A percentile compares a stretch with the other conserved stretches of the same genome.
Evolutionary conservation across 1,140 invertebrate species (phyloP).

Genomic region (Phocides pigmalion): DNA sequence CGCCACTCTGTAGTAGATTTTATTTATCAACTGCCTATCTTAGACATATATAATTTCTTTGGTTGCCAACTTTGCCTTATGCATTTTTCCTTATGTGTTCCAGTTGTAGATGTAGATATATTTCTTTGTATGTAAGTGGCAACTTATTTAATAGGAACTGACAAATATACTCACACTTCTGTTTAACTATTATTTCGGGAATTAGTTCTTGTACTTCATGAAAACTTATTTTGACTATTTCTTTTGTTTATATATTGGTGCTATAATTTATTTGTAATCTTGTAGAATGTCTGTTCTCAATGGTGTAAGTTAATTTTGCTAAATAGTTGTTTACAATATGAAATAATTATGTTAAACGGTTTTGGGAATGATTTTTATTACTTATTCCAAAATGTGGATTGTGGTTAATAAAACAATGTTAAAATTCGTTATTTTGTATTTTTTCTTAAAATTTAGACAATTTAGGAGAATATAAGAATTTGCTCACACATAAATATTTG

Average conservation of each 20-base stretch:
- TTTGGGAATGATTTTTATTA: constrained; percentile 15
- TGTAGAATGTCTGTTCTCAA: constrained; percentile 2
- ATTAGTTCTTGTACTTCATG: background rate
- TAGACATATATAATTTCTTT: no score
- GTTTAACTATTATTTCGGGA: no score
- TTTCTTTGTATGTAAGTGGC: constrained; percentile 12
- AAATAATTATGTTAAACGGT: constrained; percentile 7
- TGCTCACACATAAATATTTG: constrained; percentile 72
- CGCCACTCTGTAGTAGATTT: no score
- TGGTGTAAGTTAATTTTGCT: background rate
- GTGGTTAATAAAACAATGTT: constrained; percentile 47
- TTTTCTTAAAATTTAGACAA: constrained; percentile 75
- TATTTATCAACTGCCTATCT: no score
- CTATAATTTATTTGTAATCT: constrained; percentile 30
- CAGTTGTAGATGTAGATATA: constrained; percentile 26
- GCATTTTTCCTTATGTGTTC: constrained; percentile 7
- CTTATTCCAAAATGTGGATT: constrained; percentile 29
- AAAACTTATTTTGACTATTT: background rate
- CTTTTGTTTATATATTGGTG: constrained; percentile 6
- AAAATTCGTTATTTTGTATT: constrained; percentile 71
- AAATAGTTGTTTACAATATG: background rate
- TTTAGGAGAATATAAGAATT: constrained; percentile 59
- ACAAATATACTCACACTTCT: no score
- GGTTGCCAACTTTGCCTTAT: background rate
- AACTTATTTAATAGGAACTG: constrained; percentile 18